Base-by-base conservation (phyloP, 2,113 vertebrate species). In the Gulo gulo region DNA sequence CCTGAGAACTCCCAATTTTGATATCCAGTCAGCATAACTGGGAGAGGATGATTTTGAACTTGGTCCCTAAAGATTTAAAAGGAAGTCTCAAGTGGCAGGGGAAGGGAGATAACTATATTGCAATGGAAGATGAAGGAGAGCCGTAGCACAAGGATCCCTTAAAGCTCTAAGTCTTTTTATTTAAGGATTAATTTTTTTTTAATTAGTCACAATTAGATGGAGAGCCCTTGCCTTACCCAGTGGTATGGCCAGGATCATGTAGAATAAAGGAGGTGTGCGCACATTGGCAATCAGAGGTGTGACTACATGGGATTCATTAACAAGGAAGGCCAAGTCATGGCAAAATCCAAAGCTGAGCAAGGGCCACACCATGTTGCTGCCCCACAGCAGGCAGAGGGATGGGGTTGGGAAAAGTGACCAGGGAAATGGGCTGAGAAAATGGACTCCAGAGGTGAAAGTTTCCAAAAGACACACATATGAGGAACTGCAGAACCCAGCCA, bases 161-260 rank as follows among this genome's bases (percentile, higher is more conserved):
- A 47, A 82, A 59, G 52, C 7, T n/a, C 88, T 16, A 82, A 59
- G 52, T 42, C 61, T 73, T 34, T 4, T 7, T 55, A 6, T 55
- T 92, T 45, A 73, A 71, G 7, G 5, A 45, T 79, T 71, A 55
- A 67, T 7, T 18, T 36, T 18, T 18, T 57, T 71, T 80, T 9
- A 10, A 31, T 87, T 61, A 86, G n/a, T 78, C 90, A 36, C 79
- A 55, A 18, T 86, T 31, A 45, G n/a, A 74, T 10, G 55, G 45
- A 31, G 8, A 73, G 23, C 4, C 29, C 29, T 76, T 45, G 14
- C 10, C 69, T 65, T 55, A 61, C 42, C 16, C 7, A 24, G 23
- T 59, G 57, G 21, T 0, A 1, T 1, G 6, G 1, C 21, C 24
- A 57, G 80, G 45, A 10, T 88, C 39, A 6, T 15, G 1, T 6